phyloP scores from a whole-genome alignment of 2,113 vertebrate genomes.

The Kobus ellipsiprymnus region DNA sequence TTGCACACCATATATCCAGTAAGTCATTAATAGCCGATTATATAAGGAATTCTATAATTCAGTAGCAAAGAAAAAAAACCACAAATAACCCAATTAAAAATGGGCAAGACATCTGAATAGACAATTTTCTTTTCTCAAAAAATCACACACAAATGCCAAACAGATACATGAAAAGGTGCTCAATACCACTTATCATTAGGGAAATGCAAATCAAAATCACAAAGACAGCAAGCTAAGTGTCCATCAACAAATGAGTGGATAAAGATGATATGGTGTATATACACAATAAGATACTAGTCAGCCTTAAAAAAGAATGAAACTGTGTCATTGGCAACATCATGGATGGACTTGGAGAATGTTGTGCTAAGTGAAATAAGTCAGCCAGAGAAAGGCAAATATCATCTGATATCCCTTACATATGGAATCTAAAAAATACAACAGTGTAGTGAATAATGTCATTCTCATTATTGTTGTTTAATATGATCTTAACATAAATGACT shows the following conservation, averaged over 20 bases:
- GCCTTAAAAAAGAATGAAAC: neutral
- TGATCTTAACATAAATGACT: neutral
- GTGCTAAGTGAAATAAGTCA: neutral
- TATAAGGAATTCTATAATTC: neutral
- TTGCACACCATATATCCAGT: neutral
- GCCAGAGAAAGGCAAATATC: neutral
- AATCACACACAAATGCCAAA: neutral
- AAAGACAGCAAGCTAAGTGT: neutral
- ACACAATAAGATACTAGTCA: neutral
- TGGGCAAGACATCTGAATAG: neutral
- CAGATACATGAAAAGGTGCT: neutral
- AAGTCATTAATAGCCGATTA: neutral
- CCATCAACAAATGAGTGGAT: neutral
- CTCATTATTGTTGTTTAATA: neutral
- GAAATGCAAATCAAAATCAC: neutral
- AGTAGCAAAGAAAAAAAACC: neutral
- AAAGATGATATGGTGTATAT: neutral
- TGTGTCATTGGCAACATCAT: neutral
- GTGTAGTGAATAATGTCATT: neutral
- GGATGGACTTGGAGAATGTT: neutral
- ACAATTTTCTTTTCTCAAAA: neutral
- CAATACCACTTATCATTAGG: neutral
- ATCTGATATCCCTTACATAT: neutral
- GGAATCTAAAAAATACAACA: neutral
- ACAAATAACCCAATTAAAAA: neutral